Evolutionary conservation across 2,113 vertebrate species (phyloP).

Genomic region (Cololabis saira): DNA sequence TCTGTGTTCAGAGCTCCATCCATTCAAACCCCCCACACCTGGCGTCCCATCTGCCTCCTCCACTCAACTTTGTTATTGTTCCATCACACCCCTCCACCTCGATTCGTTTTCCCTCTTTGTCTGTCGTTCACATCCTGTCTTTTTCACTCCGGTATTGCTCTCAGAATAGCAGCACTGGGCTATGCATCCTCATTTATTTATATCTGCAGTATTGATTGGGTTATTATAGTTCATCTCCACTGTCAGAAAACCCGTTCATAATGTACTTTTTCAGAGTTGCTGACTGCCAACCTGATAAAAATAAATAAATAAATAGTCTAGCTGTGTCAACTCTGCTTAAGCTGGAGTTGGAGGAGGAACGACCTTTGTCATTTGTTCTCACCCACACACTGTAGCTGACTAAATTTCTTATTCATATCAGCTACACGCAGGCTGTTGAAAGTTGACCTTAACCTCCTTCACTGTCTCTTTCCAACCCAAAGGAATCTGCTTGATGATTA

Average conservation of each 20-base stretch:
- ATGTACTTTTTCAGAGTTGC: conserved; percentile 41
- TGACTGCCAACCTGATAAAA: conserved; percentile 35
- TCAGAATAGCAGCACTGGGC: conserved; percentile 66
- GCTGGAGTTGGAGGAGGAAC: conserved; percentile 25
- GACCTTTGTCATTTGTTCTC: conserved; percentile 36
- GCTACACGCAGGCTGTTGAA: conserved; percentile 21
- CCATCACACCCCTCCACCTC: conserved; percentile 40
- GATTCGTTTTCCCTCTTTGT: conserved; percentile 6
- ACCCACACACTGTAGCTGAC: not conserved
- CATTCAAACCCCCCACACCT: conserved; percentile 53
- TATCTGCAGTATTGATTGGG: conserved; percentile 71
- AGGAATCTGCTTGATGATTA: conserved; percentile 18
- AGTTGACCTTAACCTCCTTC: not conserved
- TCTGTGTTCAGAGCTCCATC: conserved; percentile 40
- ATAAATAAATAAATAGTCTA: conserved; percentile 43
- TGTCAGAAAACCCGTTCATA: conserved; percentile 57
- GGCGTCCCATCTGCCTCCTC: conserved; percentile 48
- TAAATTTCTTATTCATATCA: conserved; percentile 23
- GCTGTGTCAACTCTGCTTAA: conserved; percentile 25
- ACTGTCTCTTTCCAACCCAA: conserved; percentile 16
- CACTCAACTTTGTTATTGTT: conserved; percentile 71
- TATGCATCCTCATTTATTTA: conserved; percentile 66
- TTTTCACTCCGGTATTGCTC: conserved; percentile 37
- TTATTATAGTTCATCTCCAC: conserved; percentile 66
- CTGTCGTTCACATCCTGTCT: conserved; percentile 54